These are phyloP conservation scores for Leucozona laternaria DNA, from an alignment of 2,888 invertebrate species.

Conservation along the genomic window DNA sequence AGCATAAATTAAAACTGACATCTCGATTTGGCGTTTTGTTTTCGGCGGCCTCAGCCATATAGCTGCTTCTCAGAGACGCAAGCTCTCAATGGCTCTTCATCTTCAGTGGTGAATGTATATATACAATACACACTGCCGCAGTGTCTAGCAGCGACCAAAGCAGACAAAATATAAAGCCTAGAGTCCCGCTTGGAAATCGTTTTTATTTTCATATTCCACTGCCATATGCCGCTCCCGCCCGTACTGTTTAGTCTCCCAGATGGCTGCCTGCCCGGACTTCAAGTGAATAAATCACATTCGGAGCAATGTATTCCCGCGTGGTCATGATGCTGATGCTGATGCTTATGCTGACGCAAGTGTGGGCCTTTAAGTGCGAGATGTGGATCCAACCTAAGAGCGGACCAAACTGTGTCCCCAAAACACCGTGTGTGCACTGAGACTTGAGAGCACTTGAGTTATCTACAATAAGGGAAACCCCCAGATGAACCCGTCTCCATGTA, in stretches of 20 bases:
- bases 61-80: conserved; percentile 40
- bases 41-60: conserved; percentile 30
- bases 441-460: conserved; percentile 61
- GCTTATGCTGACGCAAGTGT: conserved; percentile 62
- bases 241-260: conserved; percentile 69
- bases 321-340: too few relatives aligned
- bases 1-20: conserved; percentile 76
- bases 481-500: conserved; percentile 67
- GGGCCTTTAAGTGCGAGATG: conserved; percentile 71
- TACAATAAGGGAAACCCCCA: conserved; percentile 66
- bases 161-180: conserved; percentile 28
- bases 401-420: conserved; percentile 63
- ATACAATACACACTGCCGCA: conserved; percentile 40
- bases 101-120: conserved; percentile 28
- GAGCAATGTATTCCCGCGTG: conserved; percentile 66
- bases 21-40: conserved; percentile 74
- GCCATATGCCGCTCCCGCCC: conserved; percentile 28
- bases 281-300: conserved; percentile 75
- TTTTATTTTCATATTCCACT: conserved; percentile 52
- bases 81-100: conserved; percentile 62
- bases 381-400: conserved; percentile 53
- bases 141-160: conserved; percentile 59
- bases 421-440: conserved; percentile 53
- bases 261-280: conserved; percentile 69
- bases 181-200: conserved; percentile 55